These are phyloP conservation scores for Kryptolebias marmoratus DNA, from an alignment of 2,113 vertebrate species.

Conservation along the genomic window DNA sequence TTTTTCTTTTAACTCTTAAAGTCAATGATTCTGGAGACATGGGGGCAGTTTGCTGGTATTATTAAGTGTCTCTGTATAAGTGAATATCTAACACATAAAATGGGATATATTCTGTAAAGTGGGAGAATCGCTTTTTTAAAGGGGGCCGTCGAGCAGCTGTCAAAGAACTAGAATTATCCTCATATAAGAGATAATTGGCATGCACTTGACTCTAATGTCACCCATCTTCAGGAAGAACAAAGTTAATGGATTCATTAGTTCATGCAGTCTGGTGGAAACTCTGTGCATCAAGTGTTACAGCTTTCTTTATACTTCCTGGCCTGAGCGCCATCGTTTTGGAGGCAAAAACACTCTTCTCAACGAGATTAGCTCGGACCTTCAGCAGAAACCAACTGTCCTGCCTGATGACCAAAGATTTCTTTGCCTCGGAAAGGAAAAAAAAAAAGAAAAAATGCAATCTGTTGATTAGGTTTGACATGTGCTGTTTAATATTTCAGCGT, in stretches of 20 bases:
- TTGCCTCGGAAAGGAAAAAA: neutral
- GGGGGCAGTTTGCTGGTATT: too few species aligned
- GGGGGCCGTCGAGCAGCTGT: neutral
- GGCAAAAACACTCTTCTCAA: constrained; percentile 5
- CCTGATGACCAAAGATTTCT: constrained; percentile 16
- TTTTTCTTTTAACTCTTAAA: too few species aligned
- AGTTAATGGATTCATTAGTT: neutral
- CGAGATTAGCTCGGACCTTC: neutral
- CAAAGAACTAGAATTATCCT: neutral
- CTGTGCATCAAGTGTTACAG: neutral
- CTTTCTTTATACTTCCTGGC: neutral
- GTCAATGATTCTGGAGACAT: too few species aligned
- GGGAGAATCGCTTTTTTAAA: neutral
- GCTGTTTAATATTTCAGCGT: constrained; percentile 17
- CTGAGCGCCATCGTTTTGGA: neutral
- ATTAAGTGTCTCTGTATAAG: neutral
- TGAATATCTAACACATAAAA: neutral
- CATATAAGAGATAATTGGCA: neutral
- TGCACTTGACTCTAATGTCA: neutral
- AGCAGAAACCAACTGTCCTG: constrained; percentile 18
- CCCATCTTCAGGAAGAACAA: neutral
- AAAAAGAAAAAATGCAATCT: neutral
- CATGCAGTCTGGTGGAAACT: neutral
- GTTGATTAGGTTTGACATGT: constrained; percentile 19
- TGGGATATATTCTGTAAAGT: neutral